Conservation (phyloP, 2,797 vertebrate genomes). For the Sebastes aleutianus region DNA sequence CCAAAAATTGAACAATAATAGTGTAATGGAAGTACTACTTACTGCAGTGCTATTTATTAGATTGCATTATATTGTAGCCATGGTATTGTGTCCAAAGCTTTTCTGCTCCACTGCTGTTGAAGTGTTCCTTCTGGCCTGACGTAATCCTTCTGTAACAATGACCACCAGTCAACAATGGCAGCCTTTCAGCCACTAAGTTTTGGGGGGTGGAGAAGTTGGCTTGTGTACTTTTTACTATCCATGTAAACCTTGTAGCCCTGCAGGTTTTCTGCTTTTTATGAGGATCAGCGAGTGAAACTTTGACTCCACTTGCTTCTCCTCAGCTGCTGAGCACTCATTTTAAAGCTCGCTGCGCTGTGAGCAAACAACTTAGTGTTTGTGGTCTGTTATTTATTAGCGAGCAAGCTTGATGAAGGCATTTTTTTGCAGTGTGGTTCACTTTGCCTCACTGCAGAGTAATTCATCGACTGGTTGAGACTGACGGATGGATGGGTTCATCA, state of each 20-base stretch:
- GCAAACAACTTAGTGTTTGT: conserved; percentile 14
- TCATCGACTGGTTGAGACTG: conserved; percentile 29
- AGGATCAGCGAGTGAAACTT: not conserved
- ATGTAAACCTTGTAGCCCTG: not conserved
- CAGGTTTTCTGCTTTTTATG: conserved; percentile 8
- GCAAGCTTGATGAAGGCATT: conserved; percentile 23
- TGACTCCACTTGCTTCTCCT: not conserved
- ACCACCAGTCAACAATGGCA: conserved; percentile 33
- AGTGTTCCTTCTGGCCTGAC: conserved; percentile 29
- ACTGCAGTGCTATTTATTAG: not conserved
- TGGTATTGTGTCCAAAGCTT: conserved; percentile 1
- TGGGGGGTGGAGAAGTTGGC: not conserved
- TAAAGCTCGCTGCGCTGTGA: not conserved
- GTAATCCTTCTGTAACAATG: conserved; percentile 20
- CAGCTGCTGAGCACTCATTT: conserved; percentile 7
- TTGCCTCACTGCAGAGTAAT: conserved; percentile 20
- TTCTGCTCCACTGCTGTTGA: not conserved
- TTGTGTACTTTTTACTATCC: not conserved
- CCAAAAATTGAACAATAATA: not conserved
- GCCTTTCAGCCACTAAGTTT: not conserved
- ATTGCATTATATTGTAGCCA: not conserved
- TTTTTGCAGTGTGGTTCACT: conserved; percentile 33
- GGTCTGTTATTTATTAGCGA: conserved; percentile 41
- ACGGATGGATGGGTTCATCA: conserved; percentile 31
- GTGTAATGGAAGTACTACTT: not conserved